Conservation (phyloP, 2,888 invertebrate genomes). For the Eilema griseolum region DNA sequence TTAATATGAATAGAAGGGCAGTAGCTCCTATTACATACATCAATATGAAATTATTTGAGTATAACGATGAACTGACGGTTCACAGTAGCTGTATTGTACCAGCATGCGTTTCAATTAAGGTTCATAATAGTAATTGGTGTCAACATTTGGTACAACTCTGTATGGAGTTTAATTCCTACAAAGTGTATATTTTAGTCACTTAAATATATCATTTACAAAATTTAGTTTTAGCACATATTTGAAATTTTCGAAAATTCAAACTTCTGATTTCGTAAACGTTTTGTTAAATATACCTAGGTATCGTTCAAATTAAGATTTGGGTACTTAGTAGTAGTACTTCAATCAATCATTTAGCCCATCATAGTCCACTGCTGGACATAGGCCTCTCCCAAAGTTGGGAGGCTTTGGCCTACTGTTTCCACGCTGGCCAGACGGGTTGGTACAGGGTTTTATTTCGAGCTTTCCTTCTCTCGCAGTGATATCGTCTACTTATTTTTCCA, state of each 20-base stretch:
- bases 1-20: constrained; percentile 38
- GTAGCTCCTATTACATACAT: constrained; percentile 42
- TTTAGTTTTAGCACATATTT: constrained; percentile 38
- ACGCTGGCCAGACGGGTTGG: no score
- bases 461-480: no score
- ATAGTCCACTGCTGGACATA: no score
- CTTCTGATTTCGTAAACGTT: neutral
- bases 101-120: constrained; percentile 82
- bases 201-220: constrained; percentile 44
- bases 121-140: constrained; percentile 78
- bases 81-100: constrained; percentile 57
- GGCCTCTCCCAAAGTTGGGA: no score
- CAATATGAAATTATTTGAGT: constrained; percentile 57
- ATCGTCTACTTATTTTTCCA: no score
- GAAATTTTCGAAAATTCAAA: constrained; percentile 23
- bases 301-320: neutral
- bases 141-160: constrained; percentile 40
- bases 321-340: neutral
- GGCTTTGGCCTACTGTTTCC: no score
- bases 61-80: constrained; percentile 45
- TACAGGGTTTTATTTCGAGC: no score
- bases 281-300: no score
- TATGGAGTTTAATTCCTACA: constrained; percentile 32
- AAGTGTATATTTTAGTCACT: constrained; percentile 41
- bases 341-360: no score